Base-by-base conservation (phyloP, 2,113 vertebrate genomes). In the Dromas ardeola region DNA sequence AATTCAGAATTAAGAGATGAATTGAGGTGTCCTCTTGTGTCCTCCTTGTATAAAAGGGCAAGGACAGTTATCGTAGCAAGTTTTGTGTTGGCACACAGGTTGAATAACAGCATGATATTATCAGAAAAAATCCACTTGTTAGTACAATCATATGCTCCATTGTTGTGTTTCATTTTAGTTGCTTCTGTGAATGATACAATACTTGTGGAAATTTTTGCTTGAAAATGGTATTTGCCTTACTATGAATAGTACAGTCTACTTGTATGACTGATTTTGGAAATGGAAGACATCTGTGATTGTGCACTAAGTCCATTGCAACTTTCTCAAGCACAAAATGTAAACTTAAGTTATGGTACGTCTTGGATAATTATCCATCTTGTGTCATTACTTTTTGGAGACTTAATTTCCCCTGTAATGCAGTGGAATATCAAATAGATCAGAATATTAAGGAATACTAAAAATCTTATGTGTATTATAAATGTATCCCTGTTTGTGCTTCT, bases 391-490 rank as follows among this genome's bases (percentile, higher is more conserved):
- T 53, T 72, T 77, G 20, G 34, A 65, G 10, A 59, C 17, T 34
- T 27, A 5, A 30, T 65, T 93, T 81, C 15, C 34, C 21, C 3
- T 32, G 2, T 49, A 55, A 61, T 90, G 74, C 15, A 32, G 11
- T 83, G 83, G 61, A 49, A 17, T 83, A 49, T 27, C 8, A 45
- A 72, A 58, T 40, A 42, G 12, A 23, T 50, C 63, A 10, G 8
- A 55, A 20, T 77, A 8, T 53, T 90, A 36, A 43, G 19, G 29
- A 22, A 65, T 43, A 32, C 30, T 65, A 21, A 47, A 67, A 67
- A 59, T 58, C 4, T 22, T 58, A 19, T 1, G 0, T 1, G 0
- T 67, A n/a, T 83, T 20, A 12, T 53, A 63, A 67, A n/a, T 43
- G 6, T 81, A 42, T 32, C 19, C 1, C 1, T 58, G n/a, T 47